A percentile compares a stretch with the other conserved stretches of the same genome.
Evolutionary conservation across 2,888 invertebrate species (phyloP).

Genomic region (Drosophila kokeensis): DNA sequence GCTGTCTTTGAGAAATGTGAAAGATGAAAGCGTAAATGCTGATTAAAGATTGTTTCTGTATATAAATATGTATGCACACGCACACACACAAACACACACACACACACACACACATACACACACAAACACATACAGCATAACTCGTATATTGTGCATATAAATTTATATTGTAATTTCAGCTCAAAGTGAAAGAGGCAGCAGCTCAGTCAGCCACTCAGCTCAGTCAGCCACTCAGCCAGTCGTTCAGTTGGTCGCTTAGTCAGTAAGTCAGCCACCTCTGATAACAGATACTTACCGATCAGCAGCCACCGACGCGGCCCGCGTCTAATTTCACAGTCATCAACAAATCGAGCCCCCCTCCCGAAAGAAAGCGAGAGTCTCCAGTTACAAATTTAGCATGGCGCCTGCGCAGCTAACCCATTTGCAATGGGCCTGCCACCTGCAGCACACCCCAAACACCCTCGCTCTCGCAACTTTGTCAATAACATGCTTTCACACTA

Average conservation of each 20-base stretch:
- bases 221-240: constrained; percentile 30
- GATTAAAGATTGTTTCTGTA: constrained; percentile 80
- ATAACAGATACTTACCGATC: constrained; percentile 58
- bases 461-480: constrained; percentile 32
- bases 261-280: constrained; percentile 69
- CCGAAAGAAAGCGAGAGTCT: constrained; percentile 77
- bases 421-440: constrained; percentile 23
- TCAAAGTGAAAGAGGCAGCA: constrained; percentile 72
- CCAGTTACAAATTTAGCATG: constrained; percentile 62
- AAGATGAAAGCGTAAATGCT: constrained; percentile 81
- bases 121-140: constrained; percentile 2
- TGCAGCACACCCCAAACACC: background rate
- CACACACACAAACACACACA: too few relatives aligned
- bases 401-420: constrained; percentile 37
- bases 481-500: constrained; percentile 39
- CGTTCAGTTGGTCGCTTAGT: constrained; percentile 55
- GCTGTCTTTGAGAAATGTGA: constrained; percentile 76
- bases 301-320: constrained; percentile 34
- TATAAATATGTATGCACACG: constrained; percentile 38
- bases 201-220: constrained; percentile 21
- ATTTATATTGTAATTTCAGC: constrained; percentile 76
- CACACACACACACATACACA: constrained; percentile 14
- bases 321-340: constrained; percentile 76
- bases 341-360: constrained; percentile 45
- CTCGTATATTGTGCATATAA: constrained; percentile 56